Conservation (phyloP, 2,888 invertebrate genomes). For the Polydesmus complanatus region DNA sequence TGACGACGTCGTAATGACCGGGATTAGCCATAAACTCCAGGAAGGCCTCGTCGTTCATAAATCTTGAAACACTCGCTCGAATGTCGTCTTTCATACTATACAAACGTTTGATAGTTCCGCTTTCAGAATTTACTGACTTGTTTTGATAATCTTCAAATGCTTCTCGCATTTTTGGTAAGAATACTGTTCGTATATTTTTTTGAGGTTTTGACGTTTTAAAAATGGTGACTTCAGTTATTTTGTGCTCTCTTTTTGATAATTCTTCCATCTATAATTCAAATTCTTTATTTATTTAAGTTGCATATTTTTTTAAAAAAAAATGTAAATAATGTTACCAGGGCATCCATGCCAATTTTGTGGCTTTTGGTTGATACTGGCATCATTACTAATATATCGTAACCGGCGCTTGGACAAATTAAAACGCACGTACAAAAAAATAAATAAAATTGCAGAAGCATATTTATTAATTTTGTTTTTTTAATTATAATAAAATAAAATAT, state of each 20-base stretch:
- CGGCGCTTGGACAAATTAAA: too few species aligned
- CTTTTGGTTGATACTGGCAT: conserved; percentile 6
- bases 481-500: too few species aligned
- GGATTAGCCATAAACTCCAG: neutral
- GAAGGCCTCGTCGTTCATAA: neutral
- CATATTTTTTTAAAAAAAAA: too few species aligned
- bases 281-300: too few species aligned
- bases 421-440: too few species aligned
- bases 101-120: neutral
- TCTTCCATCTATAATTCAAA: too few species aligned
- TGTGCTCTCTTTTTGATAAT: neutral
- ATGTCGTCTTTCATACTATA: neutral
- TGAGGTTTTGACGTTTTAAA: neutral
- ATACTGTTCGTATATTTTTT: neutral
- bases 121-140: neutral
- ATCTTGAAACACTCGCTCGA: neutral
- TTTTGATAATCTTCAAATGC: neutral
- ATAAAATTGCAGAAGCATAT: too few species aligned
- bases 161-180: neutral
- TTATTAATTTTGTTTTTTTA: too few species aligned
- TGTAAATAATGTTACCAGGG: too few species aligned
- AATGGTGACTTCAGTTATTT: conserved; percentile 3
- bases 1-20: conserved; percentile 4
- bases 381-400: conserved; percentile 6
- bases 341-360: conserved; percentile 4